Evolutionary conservation across 2,797 vertebrate species (phyloP).

Genomic region (Galago senegalensis): DNA sequence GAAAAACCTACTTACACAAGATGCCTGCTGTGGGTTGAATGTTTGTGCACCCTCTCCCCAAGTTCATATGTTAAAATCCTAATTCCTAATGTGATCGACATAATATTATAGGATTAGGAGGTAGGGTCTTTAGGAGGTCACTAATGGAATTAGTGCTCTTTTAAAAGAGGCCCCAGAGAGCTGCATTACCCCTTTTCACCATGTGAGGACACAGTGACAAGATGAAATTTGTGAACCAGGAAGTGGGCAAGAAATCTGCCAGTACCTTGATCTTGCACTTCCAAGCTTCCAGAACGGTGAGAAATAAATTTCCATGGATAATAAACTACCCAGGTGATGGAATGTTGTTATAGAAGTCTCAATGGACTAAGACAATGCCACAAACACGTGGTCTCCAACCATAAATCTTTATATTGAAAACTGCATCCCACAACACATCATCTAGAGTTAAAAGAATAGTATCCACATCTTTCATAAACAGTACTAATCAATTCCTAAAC

Average conservation of each 20-base stretch:
- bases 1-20: conserved; percentile 53
- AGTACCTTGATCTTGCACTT: background rate
- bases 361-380: background rate
- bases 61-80: background rate
- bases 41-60: background rate
- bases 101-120: too few species aligned
- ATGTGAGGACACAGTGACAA: background rate
- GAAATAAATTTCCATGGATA: background rate
- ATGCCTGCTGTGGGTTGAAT: background rate
- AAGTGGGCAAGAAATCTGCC: background rate
- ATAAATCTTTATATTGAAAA: conserved; percentile 4
- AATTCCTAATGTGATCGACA: too few species aligned
- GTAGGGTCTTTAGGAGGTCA: background rate
- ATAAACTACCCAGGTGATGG: background rate
- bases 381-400: conserved; percentile 44
- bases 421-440: conserved; percentile 68
- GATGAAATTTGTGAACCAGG: background rate
- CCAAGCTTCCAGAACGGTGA: background rate
- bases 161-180: background rate
- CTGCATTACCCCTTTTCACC: background rate
- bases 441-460: conserved; percentile 73
- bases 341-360: background rate
- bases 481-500: conserved; percentile 40
- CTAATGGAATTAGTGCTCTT: background rate
- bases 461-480: conserved; percentile 77